phyloP scores from a whole-genome alignment of 2,113 vertebrate genomes.

The Corapipo altera region DNA sequence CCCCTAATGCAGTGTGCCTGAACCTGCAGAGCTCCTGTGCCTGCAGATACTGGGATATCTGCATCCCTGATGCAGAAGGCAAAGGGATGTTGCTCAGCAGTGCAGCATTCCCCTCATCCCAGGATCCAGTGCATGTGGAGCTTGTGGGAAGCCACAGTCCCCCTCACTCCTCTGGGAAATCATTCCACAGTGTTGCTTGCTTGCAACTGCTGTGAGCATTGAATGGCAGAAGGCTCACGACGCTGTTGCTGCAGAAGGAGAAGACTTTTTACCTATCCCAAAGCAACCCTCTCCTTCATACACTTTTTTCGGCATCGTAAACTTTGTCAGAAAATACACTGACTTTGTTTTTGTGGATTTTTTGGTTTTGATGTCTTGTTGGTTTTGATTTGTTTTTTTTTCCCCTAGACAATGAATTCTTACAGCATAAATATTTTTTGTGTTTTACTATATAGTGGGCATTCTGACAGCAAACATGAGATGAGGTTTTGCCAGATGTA shows the following conservation, averaged over 20 bases:
- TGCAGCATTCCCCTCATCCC: background rate
- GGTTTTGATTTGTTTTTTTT: background rate
- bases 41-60: fast-evolving
- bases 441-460: background rate
- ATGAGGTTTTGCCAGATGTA: background rate
- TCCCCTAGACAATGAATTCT: background rate
- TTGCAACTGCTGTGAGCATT: background rate
- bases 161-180: background rate
- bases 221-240: background rate
- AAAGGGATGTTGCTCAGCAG: background rate
- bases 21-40: background rate
- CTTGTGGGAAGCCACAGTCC: background rate
- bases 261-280: background rate
- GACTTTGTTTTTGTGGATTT: background rate
- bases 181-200: background rate
- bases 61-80: background rate
- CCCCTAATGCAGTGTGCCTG: background rate
- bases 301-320: fast-evolving
- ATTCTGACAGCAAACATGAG: background rate
- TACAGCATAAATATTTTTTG: background rate
- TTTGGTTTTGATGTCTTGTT: background rate
- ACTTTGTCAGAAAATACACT: background rate
- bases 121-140: background rate
- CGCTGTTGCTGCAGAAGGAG: background rate
- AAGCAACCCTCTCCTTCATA: background rate